Percentiles rank a stretch among this genome's conserved stretches.
Evolutionary conservation across 2,888 invertebrate genomes (phyloP).

Genomic region (Drosophila algonquin): DNA sequence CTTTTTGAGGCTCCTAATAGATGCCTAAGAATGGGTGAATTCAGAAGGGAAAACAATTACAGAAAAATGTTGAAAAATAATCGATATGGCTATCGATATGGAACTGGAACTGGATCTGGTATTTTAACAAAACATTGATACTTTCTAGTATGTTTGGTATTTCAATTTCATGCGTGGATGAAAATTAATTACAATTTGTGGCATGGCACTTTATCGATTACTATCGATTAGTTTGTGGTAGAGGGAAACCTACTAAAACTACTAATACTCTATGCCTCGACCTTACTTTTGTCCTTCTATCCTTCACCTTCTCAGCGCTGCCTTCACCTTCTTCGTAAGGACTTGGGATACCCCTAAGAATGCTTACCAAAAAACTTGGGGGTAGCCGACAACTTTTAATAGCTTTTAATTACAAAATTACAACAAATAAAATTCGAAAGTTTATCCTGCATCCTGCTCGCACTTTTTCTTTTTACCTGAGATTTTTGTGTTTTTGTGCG

Average conservation of each 20-base stretch:
- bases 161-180: too few species aligned
- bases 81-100: too few species aligned
- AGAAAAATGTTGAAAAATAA: too few species aligned
- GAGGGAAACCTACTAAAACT: too few species aligned
- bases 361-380: background rate
- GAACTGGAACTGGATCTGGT: too few species aligned
- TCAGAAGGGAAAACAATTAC: too few species aligned
- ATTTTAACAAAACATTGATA: too few species aligned
- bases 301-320: too few species aligned
- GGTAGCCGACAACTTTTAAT: background rate
- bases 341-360: background rate
- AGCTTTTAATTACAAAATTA: background rate
- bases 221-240: too few species aligned
- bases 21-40: background rate
- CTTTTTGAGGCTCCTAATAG: slow-evolving; percentile 20
- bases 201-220: too few species aligned
- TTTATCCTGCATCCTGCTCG: background rate
- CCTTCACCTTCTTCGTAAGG: background rate
- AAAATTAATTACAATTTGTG: too few species aligned
- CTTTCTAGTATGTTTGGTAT: too few species aligned
- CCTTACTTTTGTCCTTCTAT: background rate
- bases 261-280: background rate
- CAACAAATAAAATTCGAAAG: background rate
- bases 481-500: background rate
- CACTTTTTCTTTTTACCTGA: background rate